A percentile compares a stretch with the other conserved stretches of the same genome.
Conservation (phyloP, 2,113 vertebrate genomes). For the Morone chrysops region DNA sequence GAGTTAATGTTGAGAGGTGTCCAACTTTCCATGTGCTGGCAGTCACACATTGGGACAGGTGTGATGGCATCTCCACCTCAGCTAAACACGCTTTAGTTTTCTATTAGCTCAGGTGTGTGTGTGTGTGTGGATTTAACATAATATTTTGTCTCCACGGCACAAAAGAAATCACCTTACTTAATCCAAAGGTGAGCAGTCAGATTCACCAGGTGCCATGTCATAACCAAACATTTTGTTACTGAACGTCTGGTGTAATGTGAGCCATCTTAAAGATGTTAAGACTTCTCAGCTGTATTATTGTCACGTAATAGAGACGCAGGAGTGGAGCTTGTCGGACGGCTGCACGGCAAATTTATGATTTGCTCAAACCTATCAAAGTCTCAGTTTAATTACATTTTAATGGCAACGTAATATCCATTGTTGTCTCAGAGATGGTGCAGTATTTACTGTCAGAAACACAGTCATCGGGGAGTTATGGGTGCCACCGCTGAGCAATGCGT, state of each 20-base stretch:
- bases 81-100: conserved; percentile 26
- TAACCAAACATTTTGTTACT: background rate
- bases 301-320: conserved; percentile 24
- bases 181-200: background rate
- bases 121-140: background rate
- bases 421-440: background rate
- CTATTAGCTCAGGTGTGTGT: background rate
- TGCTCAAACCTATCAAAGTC: conserved; percentile 28
- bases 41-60: conserved; percentile 61
- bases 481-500: conserved; percentile 15
- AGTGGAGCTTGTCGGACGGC: conserved; percentile 8
- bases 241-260: background rate
- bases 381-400: conserved; percentile 14
- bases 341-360: conserved; percentile 42
- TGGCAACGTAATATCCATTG: background rate
- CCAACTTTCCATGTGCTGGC: conserved; percentile 72
- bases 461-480: background rate
- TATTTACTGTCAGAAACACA: conserved; percentile 11
- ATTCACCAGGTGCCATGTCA: background rate
- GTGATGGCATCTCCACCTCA: conserved; percentile 56
- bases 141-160: background rate
- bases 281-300: conserved; percentile 20
- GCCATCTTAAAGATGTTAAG: conserved; percentile 14
- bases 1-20: conserved; percentile 57
- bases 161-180: background rate